Evolutionary conservation across 1,140 invertebrate species (phyloP).

Genomic region (Nasonia longicornis): DNA sequence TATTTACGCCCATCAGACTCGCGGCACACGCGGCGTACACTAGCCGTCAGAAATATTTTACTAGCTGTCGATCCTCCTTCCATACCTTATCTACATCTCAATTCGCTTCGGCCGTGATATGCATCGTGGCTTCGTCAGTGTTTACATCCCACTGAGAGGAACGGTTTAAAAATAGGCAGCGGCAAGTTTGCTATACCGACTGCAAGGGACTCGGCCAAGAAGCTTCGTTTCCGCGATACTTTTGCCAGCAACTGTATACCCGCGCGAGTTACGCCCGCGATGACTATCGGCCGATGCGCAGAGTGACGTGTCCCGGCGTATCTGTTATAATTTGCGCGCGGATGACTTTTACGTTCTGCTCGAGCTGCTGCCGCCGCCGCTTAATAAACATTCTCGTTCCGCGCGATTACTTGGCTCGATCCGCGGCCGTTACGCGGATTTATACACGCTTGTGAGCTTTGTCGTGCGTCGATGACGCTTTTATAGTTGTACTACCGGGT

Average conservation of each 20-base stretch:
- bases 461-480: neutral
- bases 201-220: neutral
- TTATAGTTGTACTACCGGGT: neutral
- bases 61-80: neutral
- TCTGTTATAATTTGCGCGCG: slow-evolving; percentile 24
- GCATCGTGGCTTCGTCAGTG: neutral
- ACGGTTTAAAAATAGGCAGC: neutral
- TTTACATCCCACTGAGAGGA: neutral
- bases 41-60: neutral
- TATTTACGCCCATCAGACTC: slow-evolving; percentile 14
- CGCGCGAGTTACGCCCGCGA: slow-evolving; percentile 28
- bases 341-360: slow-evolving; percentile 25
- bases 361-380: neutral
- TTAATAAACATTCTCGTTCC: slow-evolving; percentile 8
- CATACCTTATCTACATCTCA: neutral
- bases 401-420: slow-evolving; percentile 2
- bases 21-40: neutral
- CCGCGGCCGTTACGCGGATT: neutral
- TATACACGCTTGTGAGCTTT: neutral
- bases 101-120: neutral
- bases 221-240: neutral
- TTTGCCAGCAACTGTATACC: neutral
- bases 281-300: slow-evolving; percentile 50
- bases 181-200: no score
- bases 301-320: neutral